phyloP scores from a whole-genome alignment of 2,113 vertebrate genomes.

The Scomber scombrus region DNA sequence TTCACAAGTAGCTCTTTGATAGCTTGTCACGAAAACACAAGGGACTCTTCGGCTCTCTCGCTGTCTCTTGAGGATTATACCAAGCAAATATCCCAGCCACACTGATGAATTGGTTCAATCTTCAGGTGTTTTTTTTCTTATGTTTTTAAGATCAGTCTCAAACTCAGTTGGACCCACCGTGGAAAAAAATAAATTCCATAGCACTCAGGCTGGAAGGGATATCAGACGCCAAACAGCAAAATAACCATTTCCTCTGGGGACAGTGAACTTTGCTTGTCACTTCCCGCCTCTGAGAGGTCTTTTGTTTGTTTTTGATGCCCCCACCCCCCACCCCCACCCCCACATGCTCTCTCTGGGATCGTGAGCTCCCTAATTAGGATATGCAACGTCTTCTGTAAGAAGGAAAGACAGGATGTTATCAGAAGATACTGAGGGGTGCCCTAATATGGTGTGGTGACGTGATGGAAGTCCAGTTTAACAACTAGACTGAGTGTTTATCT shows the following conservation, averaged over 20 bases:
- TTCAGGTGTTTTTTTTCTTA: conserved; percentile 23
- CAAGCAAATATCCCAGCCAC: neutral
- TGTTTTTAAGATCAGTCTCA: neutral
- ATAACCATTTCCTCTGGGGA: conserved; percentile 59
- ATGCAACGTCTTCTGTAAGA: conserved; percentile 35
- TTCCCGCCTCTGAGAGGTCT: conserved; percentile 49
- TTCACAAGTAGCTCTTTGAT: conserved; percentile 40
- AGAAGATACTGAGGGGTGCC: conserved; percentile 11
- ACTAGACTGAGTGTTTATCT: neutral
- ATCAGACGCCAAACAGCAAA: conserved; percentile 40
- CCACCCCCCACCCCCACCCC: conserved; percentile 3
- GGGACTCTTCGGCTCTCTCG: conserved; percentile 12
- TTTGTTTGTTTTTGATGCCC: conserved; percentile 60
- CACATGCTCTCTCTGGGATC: conserved; percentile 4
- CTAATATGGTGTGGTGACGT: neutral
- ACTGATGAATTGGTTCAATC: neutral
- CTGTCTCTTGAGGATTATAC: conserved; percentile 21
- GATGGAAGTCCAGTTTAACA: neutral
- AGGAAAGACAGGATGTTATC: conserved; percentile 61
- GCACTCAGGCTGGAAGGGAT: neutral
- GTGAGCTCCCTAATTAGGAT: conserved; percentile 53
- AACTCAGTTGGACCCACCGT: neutral
- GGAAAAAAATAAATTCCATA: neutral
- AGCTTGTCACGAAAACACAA: conserved; percentile 25
- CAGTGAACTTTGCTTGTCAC: conserved; percentile 65